phyloP scores from a whole-genome alignment of 2,888 invertebrate genomes.

The Chalcosyrphus nemorum region DNA sequence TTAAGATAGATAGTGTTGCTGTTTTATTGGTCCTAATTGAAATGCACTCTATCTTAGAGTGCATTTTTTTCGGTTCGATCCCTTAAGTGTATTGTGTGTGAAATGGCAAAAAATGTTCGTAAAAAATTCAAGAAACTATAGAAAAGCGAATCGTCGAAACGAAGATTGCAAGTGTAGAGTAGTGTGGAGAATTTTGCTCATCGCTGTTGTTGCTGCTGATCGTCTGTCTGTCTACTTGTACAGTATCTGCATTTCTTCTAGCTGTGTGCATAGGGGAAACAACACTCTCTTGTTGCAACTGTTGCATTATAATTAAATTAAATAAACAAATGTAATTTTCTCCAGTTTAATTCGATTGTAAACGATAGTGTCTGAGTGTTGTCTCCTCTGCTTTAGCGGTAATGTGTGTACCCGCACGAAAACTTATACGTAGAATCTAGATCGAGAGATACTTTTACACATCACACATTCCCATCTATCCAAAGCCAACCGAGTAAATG shows the following conservation, averaged over 20 bases:
- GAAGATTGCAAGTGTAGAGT: slow-evolving; percentile 22
- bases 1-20: slow-evolving; percentile 14
- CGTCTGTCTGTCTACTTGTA: slow-evolving; percentile 11
- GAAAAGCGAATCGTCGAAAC: background rate
- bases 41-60: slow-evolving; percentile 13
- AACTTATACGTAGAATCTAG: slow-evolving; percentile 52
- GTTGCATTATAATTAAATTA: slow-evolving; percentile 64
- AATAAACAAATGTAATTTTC: slow-evolving; percentile 68
- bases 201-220: background rate
- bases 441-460: slow-evolving; percentile 47
- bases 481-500: background rate
- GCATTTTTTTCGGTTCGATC: slow-evolving; percentile 17
- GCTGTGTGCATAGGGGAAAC: slow-evolving; percentile 1
- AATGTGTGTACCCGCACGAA: slow-evolving; percentile 54
- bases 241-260: background rate
- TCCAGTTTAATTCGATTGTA: slow-evolving; percentile 63
- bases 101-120: slow-evolving; percentile 40
- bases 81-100: slow-evolving; percentile 46
- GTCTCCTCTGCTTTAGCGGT: slow-evolving; percentile 58
- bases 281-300: background rate
- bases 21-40: no score
- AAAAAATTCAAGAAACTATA: slow-evolving; percentile 16
- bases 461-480: slow-evolving; percentile 12
- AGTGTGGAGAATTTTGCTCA: slow-evolving; percentile 11
- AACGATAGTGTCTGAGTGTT: slow-evolving; percentile 53